A percentile compares a stretch with the other conserved stretches of the same genome.
These are phyloP conservation scores for Peromyscus polionotus DNA, from an alignment of 2,113 vertebrate genomes.

Conservation along the genomic window DNA sequence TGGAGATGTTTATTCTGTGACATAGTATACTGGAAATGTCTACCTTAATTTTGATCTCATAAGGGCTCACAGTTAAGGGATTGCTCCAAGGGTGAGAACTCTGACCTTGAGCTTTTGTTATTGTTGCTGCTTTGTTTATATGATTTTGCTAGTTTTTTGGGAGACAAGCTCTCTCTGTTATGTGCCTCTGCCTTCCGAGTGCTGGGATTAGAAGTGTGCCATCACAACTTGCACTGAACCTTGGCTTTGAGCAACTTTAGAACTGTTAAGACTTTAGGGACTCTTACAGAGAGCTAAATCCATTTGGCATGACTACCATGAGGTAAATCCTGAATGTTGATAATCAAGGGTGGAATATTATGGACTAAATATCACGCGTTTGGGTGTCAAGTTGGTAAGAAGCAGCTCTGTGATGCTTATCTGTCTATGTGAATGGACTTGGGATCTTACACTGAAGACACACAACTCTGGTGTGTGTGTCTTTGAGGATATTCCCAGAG, in stretches of 20 bases:
- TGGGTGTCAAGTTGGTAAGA: background rate
- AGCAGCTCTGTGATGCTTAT: background rate
- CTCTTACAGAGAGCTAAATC: background rate
- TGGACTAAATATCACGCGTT: background rate
- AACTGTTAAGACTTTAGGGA: background rate
- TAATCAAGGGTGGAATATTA: background rate
- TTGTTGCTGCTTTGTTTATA: background rate
- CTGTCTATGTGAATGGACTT: background rate
- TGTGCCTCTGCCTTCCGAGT: background rate
- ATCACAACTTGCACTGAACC: background rate
- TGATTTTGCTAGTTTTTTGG: background rate
- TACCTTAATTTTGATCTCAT: background rate
- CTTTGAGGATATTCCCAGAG: background rate
- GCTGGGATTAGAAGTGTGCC: background rate
- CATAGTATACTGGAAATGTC: background rate
- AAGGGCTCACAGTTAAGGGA: background rate
- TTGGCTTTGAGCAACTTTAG: background rate
- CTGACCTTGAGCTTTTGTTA: background rate
- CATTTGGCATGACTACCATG: background rate
- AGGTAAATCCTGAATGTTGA: background rate
- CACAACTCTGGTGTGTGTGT: background rate
- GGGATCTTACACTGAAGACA: background rate
- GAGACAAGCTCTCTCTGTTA: background rate
- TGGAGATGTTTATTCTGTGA: background rate
- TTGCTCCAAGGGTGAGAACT: background rate